Conservation (phyloP, 2,797 vertebrate species). For the Schizopygopsis pylzovi region DNA sequence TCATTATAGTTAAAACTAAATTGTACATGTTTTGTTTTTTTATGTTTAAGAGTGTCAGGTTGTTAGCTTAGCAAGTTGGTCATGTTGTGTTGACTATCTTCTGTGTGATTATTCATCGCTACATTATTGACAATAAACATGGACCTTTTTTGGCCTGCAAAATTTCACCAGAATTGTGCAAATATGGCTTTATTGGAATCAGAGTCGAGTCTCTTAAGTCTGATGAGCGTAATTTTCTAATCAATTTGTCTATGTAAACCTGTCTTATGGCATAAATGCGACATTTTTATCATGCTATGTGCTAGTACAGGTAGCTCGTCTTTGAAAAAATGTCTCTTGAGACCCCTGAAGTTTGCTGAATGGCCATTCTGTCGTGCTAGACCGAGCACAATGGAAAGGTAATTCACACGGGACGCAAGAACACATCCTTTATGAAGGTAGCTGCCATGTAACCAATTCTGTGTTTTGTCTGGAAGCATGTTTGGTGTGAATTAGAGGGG, state of each 20-base stretch:
- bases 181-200: neutral
- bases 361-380: constrained; percentile 6
- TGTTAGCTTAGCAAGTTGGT: neutral
- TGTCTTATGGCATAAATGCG: neutral
- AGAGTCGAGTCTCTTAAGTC: neutral
- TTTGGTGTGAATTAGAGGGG: constrained; percentile 20
- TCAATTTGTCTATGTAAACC: neutral
- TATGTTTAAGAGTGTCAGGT: neutral
- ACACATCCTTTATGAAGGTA: constrained; percentile 17
- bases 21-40: neutral
- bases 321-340: constrained; percentile 15
- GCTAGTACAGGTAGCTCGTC: neutral
- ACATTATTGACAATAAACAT: neutral
- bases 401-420: neutral
- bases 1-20: neutral
- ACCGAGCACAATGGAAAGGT: constrained; percentile 6
- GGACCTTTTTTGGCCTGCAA: neutral
- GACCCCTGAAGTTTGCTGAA: neutral
- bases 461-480: constrained; percentile 12
- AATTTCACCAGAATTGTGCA: neutral
- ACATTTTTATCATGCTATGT: neutral
- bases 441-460: constrained; percentile 5
- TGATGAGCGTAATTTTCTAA: neutral
- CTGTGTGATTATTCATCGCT: neutral
- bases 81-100: neutral